Evolutionary conservation across 1,140 invertebrate species (phyloP), one percentile per base, ranked within the genome.

Genomic region (Drosophila littoralis): DNA sequence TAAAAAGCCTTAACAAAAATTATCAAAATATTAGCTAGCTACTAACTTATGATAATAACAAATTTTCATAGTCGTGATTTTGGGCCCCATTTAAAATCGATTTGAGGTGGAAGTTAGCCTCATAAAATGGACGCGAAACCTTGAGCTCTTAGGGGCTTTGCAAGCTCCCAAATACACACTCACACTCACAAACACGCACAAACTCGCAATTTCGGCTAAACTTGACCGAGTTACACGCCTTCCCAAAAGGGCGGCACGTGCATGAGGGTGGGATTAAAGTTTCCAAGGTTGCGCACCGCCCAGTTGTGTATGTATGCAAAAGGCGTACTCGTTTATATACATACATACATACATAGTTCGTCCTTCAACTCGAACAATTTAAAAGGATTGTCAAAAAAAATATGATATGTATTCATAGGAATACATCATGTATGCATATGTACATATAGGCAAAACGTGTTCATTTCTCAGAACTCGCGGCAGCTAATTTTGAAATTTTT

Each of bases 191-290:
- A 5, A 54, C 28, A 40, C 17, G 68, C 48, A 61, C 13, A 38
- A 7, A 12, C 12, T 13, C 22, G 42, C 15, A 65, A 42, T 59
- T 60, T 75, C 13, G 60, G 17, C 60, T 75, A 75, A 75, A 75
- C 73, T 75, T 75, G 73, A 75, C 73, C 73, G 73, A 75, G 54
- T 75, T 66, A 35, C n/a, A 35, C 13, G 33, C 51, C 51, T 3
- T 15, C 32, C 9, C 38, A 50, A 33, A 15, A 17, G 38, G 36
- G 32, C 22, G 42, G 15, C 10, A n/a, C 54, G 28, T 42, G 35
- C 55, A 7, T 35, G 6, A 9, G 6, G 50, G 57, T 48, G 55
- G 15, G 36, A 28, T 63, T 45, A 22, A 74, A 61, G 65, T 69
- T 73, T 36, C 50, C 58, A 75, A 75, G 58, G 66, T 43, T 69